phyloP scores from a whole-genome alignment of 2,797 vertebrate species.

The Eleutherodactylus coqui region DNA sequence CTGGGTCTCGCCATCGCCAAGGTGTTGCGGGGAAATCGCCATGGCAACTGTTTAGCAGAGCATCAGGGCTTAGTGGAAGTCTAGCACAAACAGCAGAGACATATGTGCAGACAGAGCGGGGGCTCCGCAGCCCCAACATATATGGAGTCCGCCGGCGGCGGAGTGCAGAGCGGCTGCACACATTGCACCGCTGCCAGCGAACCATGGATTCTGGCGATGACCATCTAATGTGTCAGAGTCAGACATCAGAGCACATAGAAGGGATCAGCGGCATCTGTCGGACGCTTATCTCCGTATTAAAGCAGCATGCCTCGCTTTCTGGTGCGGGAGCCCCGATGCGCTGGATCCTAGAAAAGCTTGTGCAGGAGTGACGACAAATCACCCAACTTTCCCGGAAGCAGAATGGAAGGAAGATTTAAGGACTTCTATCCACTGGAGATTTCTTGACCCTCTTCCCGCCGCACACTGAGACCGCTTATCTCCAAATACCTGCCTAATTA shows the following conservation, averaged over 20 bases:
- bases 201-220: no score
- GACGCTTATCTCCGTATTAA: background rate
- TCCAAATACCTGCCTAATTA: conserved; percentile 30
- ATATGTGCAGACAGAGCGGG: background rate
- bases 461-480: conserved; percentile 1
- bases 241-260: no score
- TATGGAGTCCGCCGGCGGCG: background rate
- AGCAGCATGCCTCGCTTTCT: no score
- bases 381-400: background rate
- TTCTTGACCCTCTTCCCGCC: conserved; percentile 14
- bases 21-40: background rate
- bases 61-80: background rate
- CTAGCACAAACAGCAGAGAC: background rate
- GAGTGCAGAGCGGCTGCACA: background rate
- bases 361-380: background rate
- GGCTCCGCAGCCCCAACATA: conserved; percentile 1
- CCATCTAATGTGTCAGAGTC: background rate
- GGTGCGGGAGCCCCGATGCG: background rate
- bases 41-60: conserved; percentile 7
- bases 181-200: background rate
- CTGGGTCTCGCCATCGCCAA: background rate
- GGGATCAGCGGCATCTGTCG: no score
- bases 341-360: background rate
- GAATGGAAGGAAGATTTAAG: no score
- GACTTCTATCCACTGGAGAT: background rate